Percentiles rank a stretch among this genome's conserved stretches.
Conservation (phyloP, 2,888 invertebrate species). For the Seladonia tumulorum region DNA sequence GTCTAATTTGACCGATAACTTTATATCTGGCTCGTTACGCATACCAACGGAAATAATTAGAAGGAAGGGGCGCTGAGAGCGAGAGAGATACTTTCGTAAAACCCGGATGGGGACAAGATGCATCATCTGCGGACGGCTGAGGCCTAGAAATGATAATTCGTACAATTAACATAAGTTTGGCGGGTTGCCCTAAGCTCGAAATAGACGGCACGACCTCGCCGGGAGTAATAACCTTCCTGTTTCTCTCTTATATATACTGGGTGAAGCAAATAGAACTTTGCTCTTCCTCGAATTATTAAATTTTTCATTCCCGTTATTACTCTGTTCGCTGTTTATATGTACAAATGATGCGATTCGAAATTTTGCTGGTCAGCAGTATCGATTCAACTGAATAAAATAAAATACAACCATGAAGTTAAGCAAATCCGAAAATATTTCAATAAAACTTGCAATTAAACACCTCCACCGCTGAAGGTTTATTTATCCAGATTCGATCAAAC, state of each 20-base stretch:
- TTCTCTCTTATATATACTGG: slow-evolving; percentile 68
- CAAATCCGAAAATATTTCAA: neutral
- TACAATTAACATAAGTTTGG: slow-evolving; percentile 82
- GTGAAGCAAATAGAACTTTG: slow-evolving; percentile 31
- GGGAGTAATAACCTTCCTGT: slow-evolving; percentile 82
- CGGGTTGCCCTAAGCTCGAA: slow-evolving; percentile 79
- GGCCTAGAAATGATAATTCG: slow-evolving; percentile 76
- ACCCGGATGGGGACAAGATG: slow-evolving; percentile 12
- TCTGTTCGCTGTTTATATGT: neutral
- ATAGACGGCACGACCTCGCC: slow-evolving; percentile 77
- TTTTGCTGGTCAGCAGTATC: neutral
- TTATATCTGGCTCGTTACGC: neutral
- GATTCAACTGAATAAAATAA: neutral
- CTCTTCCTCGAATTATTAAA: neutral
- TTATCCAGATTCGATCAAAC: slow-evolving; percentile 9
- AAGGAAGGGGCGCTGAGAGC: neutral
- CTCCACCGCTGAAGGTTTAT: slow-evolving; percentile 8
- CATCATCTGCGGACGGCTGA: slow-evolving; percentile 15
- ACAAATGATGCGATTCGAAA: neutral
- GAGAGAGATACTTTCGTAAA: neutral
- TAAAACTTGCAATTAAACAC: neutral
- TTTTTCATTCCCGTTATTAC: neutral
- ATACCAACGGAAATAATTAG: neutral
- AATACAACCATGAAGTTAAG: neutral
- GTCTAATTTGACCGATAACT: neutral